Conservation (phyloP, 2,113 vertebrate species). For the Platichthys stellatus region DNA sequence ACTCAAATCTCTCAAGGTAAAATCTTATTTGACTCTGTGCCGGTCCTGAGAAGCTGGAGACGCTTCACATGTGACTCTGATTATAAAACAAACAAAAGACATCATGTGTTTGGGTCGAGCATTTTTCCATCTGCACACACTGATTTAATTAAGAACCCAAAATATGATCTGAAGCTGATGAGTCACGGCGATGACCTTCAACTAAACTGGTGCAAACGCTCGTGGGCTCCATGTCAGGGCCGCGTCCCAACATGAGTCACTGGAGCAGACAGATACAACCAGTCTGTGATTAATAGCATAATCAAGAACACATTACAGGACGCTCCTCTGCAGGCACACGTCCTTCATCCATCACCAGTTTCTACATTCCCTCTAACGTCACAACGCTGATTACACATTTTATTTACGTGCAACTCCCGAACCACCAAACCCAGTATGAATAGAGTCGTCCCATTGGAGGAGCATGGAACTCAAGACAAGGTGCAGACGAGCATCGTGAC, state of each 20-base stretch:
- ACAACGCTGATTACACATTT: not conserved
- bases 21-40: not conserved
- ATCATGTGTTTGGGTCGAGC: slow-evolving; percentile 21
- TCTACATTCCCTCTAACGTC: no score
- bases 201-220: slow-evolving; percentile 47
- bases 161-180: slow-evolving; percentile 59
- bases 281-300: slow-evolving; percentile 34
- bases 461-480: slow-evolving; percentile 36
- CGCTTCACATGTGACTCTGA: slow-evolving; percentile 28
- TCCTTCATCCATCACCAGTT: not conserved
- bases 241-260: slow-evolving; percentile 56
- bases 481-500: not conserved
- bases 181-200: slow-evolving; percentile 60
- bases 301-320: slow-evolving; percentile 39
- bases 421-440: not conserved
- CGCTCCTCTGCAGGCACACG: no score
- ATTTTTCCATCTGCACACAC: slow-evolving; percentile 41
- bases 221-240: slow-evolving; percentile 40
- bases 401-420: not conserved
- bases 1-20: no score
- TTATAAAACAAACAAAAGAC: slow-evolving; percentile 54
- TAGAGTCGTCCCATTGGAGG: not conserved
- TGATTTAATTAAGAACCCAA: slow-evolving; percentile 56
- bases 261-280: slow-evolving; percentile 35
- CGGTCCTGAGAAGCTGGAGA: not conserved